Conservation (phyloP, 2,113 vertebrate species). For the Hippocampus comes region DNA sequence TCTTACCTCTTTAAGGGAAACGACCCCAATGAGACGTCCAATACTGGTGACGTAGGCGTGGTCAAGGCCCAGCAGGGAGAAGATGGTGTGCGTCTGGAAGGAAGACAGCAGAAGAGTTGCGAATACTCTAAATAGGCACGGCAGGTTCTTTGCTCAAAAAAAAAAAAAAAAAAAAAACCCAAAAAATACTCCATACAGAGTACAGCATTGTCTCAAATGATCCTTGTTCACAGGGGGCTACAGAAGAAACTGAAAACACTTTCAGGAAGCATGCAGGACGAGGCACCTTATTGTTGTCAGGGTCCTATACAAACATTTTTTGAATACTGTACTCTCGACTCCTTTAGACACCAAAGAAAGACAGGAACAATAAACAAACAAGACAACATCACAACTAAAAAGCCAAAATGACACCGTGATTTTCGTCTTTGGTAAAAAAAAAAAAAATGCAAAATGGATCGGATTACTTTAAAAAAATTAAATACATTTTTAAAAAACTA, state of each 20-base stretch:
- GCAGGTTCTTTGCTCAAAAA: not conserved
- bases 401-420: too few relatives aligned
- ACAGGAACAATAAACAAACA: too few relatives aligned
- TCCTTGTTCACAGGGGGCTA: not conserved
- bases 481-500: too few relatives aligned
- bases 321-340: not conserved
- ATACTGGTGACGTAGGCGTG: slow-evolving; percentile 97
- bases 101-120: not conserved
- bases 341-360: too few relatives aligned
- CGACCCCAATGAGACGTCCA: slow-evolving; percentile 90
- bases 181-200: not conserved
- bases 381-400: too few relatives aligned
- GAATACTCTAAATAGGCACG: not conserved
- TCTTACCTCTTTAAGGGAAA: slow-evolving; percentile 92
- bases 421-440: too few relatives aligned
- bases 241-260: not conserved
- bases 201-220: not conserved
- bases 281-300: not conserved
- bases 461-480: too few relatives aligned
- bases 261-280: not conserved
- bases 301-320: not conserved
- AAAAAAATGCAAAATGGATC: too few relatives aligned
- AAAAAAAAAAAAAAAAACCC: not conserved
- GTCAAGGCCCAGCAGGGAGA: slow-evolving; percentile 92
- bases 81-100: slow-evolving; percentile 91